phyloP scores from a whole-genome alignment of 1,140 invertebrate genomes.

The Eulimnadia texana region DNA sequence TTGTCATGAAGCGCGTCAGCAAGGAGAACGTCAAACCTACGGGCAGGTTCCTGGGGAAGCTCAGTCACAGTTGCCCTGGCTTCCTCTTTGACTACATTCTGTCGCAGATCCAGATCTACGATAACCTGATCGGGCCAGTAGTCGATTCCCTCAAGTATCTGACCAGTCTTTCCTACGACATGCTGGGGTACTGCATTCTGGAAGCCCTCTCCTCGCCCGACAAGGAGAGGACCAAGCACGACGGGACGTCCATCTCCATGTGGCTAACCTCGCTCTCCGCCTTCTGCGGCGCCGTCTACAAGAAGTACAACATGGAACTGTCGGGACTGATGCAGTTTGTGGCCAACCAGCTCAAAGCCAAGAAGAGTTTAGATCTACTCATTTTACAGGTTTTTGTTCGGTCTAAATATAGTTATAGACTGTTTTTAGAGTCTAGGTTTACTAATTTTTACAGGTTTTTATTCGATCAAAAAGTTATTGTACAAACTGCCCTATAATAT shows the following conservation, averaged over 20 bases:
- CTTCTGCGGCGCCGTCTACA: constrained; percentile 89
- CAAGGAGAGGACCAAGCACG: constrained; percentile 63
- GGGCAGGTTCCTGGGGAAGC: constrained; percentile 86
- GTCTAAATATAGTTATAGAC: not conserved
- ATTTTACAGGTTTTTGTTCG: constrained; percentile 1
- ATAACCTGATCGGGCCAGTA: constrained; percentile 89
- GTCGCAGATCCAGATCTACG: constrained; percentile 89
- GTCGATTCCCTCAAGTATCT: constrained; percentile 96
- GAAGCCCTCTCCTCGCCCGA: constrained; percentile 56
- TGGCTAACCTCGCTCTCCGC: constrained; percentile 90
- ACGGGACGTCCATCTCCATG: constrained; percentile 82
- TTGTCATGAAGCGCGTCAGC: constrained; percentile 92
- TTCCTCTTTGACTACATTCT: constrained; percentile 90
- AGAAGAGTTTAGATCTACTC: constrained; percentile 57
- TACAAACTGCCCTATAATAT: too few species aligned
- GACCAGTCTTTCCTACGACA: constrained; percentile 89
- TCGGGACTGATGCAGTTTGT: constrained; percentile 91
- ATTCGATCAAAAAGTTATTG: not conserved
- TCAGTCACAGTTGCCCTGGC: constrained; percentile 88
- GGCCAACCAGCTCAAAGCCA: constrained; percentile 88
- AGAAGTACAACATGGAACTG: constrained; percentile 94
- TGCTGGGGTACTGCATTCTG: constrained; percentile 87
- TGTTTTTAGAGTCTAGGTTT: not conserved
- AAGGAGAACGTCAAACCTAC: constrained; percentile 98
- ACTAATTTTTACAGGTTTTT: not conserved